Base-by-base conservation (phyloP, 2,113 vertebrate species). In the Tupaia tana region DNA sequence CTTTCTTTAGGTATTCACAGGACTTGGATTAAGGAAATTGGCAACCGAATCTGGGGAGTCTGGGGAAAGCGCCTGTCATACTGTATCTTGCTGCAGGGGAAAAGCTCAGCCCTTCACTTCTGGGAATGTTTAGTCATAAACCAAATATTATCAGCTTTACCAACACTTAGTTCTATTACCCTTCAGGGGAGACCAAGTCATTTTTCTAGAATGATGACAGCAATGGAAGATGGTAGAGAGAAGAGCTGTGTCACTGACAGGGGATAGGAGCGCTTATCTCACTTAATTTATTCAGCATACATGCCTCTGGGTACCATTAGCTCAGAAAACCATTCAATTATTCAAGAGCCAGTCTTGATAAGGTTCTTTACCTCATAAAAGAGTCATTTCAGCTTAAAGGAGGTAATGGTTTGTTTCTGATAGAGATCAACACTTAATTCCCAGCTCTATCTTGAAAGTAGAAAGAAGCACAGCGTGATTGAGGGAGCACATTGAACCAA, bases 141-240 rank as follows among this genome's bases (percentile, higher is more conserved):
- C 11, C 6, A 71, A 59, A 20, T 93, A 80, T 95, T 95, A 86
- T 96, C 75, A 66, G 3, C 19, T 83, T 92, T 91, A 86, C 82
- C 91, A 94, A 85, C 8, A 9, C 71, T 93, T 64, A 90, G 93
- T 18, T 96, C 86, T 81, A 85, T 96, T 96, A 94, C 81, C 95
- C 96, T 96, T 93, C 78, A 93, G 90, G 93, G 84, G 54, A 93
- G 74, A 95, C 59, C 93, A 91, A 97, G 59, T 97, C 97, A 97
- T 71, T 92, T 93, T 93, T 91, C 74, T 64, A 91, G 29, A 92
- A 79, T 58, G 61, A 84, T 86, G 82, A 96, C 22, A 0, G 0
- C 3, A 34, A 13, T 0, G 12, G 52, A 89, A 95, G 87, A 86
- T 78, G 89, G 89, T 61, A 22, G 75, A 84, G n/a, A 88, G 89